These are phyloP conservation scores for Drosophila falleni DNA, from an alignment of 2,888 invertebrate genomes.

Conservation along the genomic window DNA sequence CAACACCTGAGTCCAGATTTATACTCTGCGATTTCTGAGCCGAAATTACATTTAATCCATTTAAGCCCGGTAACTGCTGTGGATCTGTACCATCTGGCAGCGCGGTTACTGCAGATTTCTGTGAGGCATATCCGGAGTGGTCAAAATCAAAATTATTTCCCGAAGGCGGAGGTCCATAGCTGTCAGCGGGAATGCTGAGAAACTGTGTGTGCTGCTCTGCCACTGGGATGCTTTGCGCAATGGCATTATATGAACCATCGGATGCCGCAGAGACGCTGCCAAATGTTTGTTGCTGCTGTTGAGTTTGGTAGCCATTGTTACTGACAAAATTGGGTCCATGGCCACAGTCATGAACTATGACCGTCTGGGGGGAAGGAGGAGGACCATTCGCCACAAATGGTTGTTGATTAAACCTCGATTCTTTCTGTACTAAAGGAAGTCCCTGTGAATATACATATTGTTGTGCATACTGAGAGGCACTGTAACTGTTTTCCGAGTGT, in stretches of 20 bases:
- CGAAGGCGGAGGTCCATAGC: conserved; percentile 79
- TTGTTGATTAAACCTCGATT: conserved; percentile 75
- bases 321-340: conserved; percentile 84
- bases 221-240: conserved; percentile 80
- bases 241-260: conserved; percentile 68
- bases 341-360: conserved; percentile 82
- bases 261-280: conserved; percentile 57
- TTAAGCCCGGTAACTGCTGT: conserved; percentile 80
- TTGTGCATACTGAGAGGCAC: conserved; percentile 69
- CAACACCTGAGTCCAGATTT: conserved; percentile 73
- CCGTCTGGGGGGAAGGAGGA: conserved; percentile 46
- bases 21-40: conserved; percentile 84
- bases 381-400: conserved; percentile 62
- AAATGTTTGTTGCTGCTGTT: conserved; percentile 54
- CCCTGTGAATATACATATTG: conserved; percentile 77
- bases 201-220: conserved; percentile 82
- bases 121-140: conserved; percentile 81
- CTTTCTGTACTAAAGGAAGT: conserved; percentile 76
- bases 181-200: conserved; percentile 60
- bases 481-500: conserved; percentile 67
- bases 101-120: conserved; percentile 74
- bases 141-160: conserved; percentile 79
- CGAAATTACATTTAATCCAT: conserved; percentile 82
- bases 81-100: conserved; percentile 76
- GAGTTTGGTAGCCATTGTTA: conserved; percentile 69